Base-by-base conservation (phyloP, 2,113 vertebrate species). In the Macrotus californicus region DNA sequence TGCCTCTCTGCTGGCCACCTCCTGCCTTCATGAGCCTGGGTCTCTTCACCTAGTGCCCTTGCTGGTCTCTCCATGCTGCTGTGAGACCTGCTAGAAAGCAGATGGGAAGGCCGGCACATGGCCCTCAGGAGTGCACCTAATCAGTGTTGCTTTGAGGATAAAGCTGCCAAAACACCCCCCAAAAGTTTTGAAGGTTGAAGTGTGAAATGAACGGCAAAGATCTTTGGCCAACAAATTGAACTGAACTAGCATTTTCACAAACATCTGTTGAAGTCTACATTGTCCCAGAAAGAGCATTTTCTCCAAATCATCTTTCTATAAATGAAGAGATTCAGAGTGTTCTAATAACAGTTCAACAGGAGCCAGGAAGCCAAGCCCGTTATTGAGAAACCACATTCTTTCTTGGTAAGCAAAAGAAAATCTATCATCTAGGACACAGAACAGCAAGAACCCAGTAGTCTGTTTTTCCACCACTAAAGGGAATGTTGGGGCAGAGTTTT, bases 341-440 rank as follows among this genome's bases (percentile, higher is more conserved):
- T 66, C 52, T 26, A 34, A 79, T 72, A 90, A 87, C 41, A 14
- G 24, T 67, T 94, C 90, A 86, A 43, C 48, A 84, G 70, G 52
- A 94, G 77, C 80, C 73, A 89, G 54, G 52, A 96, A 96, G 95
- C 61, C 43, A 89, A 69, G 70, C 72, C 24, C 19, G 82, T 93
- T 93, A 75, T 43, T 93, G 48, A 86, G 46, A 96, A 94, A 52
- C 69, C 67, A 91, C 87, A 93, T 96, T 92, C 61, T 73, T 96
- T 92, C 64, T 88, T 92, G 70, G 85, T 91, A 73, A 96, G 92
- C 66, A 89, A 79, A 94, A 96, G 46, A 77, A 94, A 95, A 86
- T 67, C 70, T 34, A 77, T 66, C 54, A 67, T 77, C 52, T 52
- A 92, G 75, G 31, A 87, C 86, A 87, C 11, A 52, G n/a, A 89